These are phyloP conservation scores for Dendroctonus ponderosae DNA, from an alignment of 1,140 invertebrate genomes.

Conservation along the genomic window DNA sequence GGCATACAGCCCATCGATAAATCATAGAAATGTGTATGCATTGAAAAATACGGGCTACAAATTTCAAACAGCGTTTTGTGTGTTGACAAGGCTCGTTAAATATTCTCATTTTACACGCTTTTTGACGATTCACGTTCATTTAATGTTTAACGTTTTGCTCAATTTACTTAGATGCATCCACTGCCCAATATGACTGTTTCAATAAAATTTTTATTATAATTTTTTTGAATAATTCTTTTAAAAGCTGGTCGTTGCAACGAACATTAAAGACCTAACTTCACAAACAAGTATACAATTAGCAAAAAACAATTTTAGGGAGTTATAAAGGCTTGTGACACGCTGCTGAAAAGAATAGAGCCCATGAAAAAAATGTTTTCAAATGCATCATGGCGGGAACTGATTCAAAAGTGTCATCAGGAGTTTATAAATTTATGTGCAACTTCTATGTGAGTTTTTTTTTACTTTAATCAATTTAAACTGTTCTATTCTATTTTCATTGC, in stretches of 20 bases:
- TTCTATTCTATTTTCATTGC: no score
- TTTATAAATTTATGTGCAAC: constrained; percentile 49
- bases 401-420: constrained; percentile 57
- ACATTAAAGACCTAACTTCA: no score
- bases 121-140: constrained; percentile 5
- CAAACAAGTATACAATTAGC: no score
- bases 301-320: constrained; percentile 55
- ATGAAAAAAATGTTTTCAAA: constrained; percentile 43
- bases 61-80: neutral
- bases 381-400: constrained; percentile 58
- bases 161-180: no score
- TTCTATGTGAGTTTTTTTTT: neutral
- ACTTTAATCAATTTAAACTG: no score
- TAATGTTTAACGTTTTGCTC: constrained; percentile 11
- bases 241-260: no score
- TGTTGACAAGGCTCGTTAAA: constrained; percentile 8
- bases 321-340: constrained; percentile 64
- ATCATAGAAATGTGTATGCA: neutral
- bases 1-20: neutral
- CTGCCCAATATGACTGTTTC: no score
- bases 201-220: no score
- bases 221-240: no score
- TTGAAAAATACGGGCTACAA: no score
- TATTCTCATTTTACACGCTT: constrained; percentile 6
- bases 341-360: constrained; percentile 61